Evolutionary conservation across 2,888 invertebrate genomes (phyloP).

Genomic region (Netelia virgata): DNA sequence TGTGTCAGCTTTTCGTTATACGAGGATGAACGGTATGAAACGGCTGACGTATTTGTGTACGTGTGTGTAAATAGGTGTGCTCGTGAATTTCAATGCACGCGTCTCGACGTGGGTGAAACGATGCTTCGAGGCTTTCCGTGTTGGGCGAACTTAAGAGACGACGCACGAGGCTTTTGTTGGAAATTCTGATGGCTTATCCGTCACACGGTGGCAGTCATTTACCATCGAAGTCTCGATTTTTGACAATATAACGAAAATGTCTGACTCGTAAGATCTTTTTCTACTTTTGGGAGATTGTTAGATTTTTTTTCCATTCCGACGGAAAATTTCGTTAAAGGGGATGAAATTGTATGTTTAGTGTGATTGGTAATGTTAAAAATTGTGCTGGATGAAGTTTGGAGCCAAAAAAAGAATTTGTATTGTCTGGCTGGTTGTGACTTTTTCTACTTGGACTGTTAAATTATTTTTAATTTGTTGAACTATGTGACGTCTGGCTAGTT

Average conservation of each 20-base stretch:
- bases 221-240: constrained; percentile 15
- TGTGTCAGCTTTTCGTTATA: constrained; percentile 26
- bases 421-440: not conserved
- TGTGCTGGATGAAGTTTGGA: not conserved
- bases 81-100: not conserved
- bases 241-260: not conserved
- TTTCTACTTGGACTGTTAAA: not conserved
- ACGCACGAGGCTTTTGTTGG: constrained; percentile 34
- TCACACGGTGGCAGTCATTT: constrained; percentile 24
- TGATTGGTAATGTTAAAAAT: no score
- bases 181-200: constrained; percentile 33
- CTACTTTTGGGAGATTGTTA: not conserved
- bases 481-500: no score
- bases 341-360: not conserved
- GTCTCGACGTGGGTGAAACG: constrained; percentile 18
- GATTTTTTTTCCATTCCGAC: not conserved
- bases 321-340: not conserved
- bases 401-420: not conserved
- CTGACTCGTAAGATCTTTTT: not conserved
- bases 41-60: not conserved
- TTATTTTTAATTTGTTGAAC: no score
- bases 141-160: constrained; percentile 31
- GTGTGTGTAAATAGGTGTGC: constrained; percentile 1
- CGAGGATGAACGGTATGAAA: constrained; percentile 32
- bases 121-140: constrained; percentile 31